A percentile compares a stretch with the other conserved stretches of the same genome.
These are phyloP conservation scores for Poecile atricapillus DNA, from an alignment of 2,113 vertebrate genomes.

Conservation along the genomic window DNA sequence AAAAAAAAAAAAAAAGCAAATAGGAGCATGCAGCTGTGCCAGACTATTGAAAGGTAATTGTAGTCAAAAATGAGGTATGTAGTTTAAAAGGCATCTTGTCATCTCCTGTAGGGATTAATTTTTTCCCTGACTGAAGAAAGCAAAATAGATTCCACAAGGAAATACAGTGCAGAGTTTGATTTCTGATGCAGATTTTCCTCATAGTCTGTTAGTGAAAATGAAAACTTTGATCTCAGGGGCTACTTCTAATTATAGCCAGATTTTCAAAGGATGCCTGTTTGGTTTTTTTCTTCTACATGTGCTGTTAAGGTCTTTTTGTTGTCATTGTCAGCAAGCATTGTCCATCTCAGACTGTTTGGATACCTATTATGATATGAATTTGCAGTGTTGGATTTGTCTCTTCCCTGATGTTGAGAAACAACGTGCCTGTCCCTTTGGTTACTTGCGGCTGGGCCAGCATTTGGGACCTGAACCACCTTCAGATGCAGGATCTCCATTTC, in stretches of 20 bases:
- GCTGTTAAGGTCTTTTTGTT: background rate
- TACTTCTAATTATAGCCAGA: background rate
- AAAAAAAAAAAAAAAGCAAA: constrained; percentile 67
- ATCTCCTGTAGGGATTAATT: constrained; percentile 60
- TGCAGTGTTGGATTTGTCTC: background rate
- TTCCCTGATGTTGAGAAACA: background rate
- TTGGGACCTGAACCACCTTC: background rate
- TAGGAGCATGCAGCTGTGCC: constrained; percentile 61
- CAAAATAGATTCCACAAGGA: background rate
- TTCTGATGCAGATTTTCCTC: background rate
- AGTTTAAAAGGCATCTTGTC: constrained; percentile 58
- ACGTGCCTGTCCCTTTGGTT: background rate
- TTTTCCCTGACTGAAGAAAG: constrained; percentile 25
- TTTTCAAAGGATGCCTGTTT: background rate
- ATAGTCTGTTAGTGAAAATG: background rate
- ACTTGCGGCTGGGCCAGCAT: background rate
- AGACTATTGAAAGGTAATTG: constrained; percentile 67
- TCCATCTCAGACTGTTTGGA: background rate
- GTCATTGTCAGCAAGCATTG: background rate
- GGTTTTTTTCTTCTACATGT: background rate
- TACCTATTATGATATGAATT: background rate
- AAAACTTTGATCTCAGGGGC: background rate
- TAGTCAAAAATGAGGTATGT: constrained; percentile 62
- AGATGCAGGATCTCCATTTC: background rate
- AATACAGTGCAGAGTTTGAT: background rate